Evolutionary conservation across 2,113 vertebrate genomes (phyloP).

Genomic region (Mungos mungo): DNA sequence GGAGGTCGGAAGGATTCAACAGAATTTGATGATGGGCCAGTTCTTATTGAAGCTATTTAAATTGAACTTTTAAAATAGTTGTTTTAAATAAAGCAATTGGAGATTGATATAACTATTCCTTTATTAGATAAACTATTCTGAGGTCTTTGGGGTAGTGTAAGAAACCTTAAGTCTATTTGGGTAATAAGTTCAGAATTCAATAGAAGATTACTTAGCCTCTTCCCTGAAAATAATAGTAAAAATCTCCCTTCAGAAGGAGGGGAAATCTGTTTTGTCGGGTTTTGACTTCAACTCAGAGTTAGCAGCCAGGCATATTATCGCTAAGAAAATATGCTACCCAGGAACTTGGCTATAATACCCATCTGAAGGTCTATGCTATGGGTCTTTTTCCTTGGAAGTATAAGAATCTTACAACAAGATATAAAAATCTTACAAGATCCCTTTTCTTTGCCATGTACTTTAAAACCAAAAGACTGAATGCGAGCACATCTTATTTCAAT

Average conservation of each 20-base stretch:
- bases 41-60: conserved; percentile 74
- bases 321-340: conserved; percentile 31
- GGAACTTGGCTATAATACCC: neutral
- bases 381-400: neutral
- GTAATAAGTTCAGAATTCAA: conserved; percentile 70
- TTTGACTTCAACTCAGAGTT: conserved; percentile 1
- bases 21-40: conserved; percentile 70
- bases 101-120: conserved; percentile 42
- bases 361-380: neutral
- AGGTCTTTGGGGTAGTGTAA: conserved; percentile 36
- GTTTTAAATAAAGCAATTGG: conserved; percentile 48
- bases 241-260: neutral
- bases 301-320: neutral
- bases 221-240: conserved; percentile 62
- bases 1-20: conserved; percentile 76
- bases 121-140: conserved; percentile 58
- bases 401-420: neutral
- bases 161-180: conserved; percentile 43
- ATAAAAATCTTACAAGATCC: neutral
- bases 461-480: conserved; percentile 30
- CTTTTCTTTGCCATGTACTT: neutral
- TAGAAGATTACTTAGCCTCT: conserved; percentile 55
- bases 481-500: conserved; percentile 13
- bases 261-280: conserved; percentile 50
- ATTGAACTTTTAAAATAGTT: conserved; percentile 62